Conservation (phyloP, 2,797 vertebrate species). For the Phaenicophaeus curvirostris region DNA sequence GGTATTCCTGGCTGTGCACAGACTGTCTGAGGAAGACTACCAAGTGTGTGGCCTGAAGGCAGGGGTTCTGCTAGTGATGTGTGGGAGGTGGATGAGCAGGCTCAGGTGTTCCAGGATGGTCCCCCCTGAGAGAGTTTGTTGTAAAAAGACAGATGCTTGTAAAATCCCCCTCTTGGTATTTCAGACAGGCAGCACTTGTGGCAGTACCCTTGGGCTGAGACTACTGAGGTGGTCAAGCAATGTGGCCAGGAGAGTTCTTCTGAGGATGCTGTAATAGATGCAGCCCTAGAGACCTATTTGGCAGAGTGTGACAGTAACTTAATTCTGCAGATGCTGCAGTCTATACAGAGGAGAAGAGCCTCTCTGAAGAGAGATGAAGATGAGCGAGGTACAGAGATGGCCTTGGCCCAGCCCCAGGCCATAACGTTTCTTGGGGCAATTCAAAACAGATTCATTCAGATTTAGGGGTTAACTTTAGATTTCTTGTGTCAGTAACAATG, state of each 20-base stretch:
- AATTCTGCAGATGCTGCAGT: background rate
- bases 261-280: background rate
- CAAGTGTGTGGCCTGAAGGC: background rate
- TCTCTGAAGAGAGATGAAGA: background rate
- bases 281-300: background rate
- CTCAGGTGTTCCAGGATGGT: background rate
- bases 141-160: background rate
- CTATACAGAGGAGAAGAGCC: background rate
- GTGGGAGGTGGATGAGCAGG: background rate
- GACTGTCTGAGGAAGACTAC: background rate
- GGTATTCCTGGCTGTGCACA: rapidly evolving
- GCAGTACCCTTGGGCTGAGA: background rate
- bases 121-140: background rate
- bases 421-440: background rate
- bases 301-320: background rate
- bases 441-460: background rate
- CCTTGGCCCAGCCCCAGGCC: background rate
- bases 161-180: background rate
- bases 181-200: rapidly evolving
- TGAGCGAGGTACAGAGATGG: background rate
- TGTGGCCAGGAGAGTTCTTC: background rate
- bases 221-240: background rate
- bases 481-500: background rate
- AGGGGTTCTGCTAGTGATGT: background rate
- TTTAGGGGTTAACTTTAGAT: background rate